Evolutionary conservation across 2,888 invertebrate species (phyloP).

Genomic region (Mantis religiosa): DNA sequence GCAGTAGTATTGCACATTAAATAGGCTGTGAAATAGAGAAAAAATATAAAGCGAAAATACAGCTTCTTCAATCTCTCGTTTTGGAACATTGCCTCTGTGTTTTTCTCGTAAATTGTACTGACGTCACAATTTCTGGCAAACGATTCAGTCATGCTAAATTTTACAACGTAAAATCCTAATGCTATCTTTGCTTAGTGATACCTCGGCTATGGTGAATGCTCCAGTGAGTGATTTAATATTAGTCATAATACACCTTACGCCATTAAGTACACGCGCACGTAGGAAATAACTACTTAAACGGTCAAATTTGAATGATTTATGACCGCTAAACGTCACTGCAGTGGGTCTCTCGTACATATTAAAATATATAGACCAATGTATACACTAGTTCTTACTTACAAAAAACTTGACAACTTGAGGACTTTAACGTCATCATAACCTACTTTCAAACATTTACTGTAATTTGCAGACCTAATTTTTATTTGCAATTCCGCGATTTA

Average conservation of each 20-base stretch:
- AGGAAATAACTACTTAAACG: background rate
- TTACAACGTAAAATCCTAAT: background rate
- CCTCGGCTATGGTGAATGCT: background rate
- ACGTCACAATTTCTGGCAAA: background rate
- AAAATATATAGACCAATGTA: background rate
- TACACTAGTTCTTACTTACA: background rate
- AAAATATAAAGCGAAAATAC: no score
- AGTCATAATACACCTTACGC: background rate
- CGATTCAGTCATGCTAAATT: background rate
- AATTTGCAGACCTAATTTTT: background rate
- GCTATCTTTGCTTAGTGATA: background rate
- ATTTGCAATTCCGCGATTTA: background rate
- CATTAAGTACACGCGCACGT: background rate
- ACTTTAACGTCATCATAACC: background rate
- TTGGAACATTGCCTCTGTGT: background rate
- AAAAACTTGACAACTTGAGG: background rate
- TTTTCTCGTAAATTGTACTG: background rate
- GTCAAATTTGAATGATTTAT: background rate
- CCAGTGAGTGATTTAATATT: background rate
- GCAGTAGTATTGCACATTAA: no score
- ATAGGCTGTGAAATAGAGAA: no score
- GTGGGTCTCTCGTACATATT: background rate
- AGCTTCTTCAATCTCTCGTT: background rate
- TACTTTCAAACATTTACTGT: background rate
- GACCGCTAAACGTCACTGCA: no score